Evolutionary conservation across 2,888 invertebrate species (phyloP), one percentile per base, ranked within the genome.

Genomic region (Euclidia mi): DNA sequence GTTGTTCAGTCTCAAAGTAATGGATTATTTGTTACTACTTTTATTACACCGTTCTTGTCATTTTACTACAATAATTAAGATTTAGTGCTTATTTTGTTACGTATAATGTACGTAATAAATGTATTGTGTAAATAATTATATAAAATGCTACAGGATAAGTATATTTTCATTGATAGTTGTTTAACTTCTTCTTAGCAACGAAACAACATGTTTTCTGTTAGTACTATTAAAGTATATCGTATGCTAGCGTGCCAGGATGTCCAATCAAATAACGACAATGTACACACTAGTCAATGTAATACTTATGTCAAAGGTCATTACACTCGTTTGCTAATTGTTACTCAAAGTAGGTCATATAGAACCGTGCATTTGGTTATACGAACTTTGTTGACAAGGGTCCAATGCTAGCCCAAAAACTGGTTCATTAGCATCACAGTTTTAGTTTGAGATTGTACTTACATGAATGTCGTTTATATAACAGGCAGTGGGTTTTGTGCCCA

Each of bases 311-410:
- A 53, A 56, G 58, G 68, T 32, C 57, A 37, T 65, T 71, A 65
- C 51, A 60, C 63, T 66, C 63, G 50, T 52, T 60, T 57, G 59
- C 55, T 80, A 82, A 81, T 81, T 79, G 76, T 74, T 64, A 57
- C 65, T 50, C 12, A 51, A 82, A 82, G 68, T 78, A 72, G 84
- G 82, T 79, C 82, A 76, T 65, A 65, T 63, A 59, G 56, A 41
- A 71, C 65, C 64, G 57, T 77, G 73, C 77, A 79, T 68, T 78
- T 66, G 71, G 68, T 70, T 82, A 76, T 66, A 70, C 66, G 69
- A 83, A 85, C 66, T 84, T 84, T 74, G 72, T 72, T 85, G 85
- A 84, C 78, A 81, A 78, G 82, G 85, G 85, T 83, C 69, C 65
- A 65, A 67, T 65, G 65, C 69, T 60, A 65, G 70, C 62, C 60